phyloP scores from a whole-genome alignment of 1,140 invertebrate species.

The Drosophila azteca region DNA sequence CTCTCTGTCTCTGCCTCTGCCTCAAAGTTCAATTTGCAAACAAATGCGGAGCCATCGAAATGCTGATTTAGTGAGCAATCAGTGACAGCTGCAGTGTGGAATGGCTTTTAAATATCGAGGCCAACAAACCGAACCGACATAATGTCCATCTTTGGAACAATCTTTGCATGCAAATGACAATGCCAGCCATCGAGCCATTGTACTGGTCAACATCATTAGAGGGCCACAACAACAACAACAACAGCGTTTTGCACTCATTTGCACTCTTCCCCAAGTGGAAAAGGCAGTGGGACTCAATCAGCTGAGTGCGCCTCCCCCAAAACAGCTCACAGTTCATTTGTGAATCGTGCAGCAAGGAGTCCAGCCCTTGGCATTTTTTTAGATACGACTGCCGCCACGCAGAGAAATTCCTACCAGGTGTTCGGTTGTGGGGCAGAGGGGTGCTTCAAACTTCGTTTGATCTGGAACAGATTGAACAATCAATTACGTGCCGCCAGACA shows the following conservation, averaged over 20 bases:
- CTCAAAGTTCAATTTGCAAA: constrained; percentile 74
- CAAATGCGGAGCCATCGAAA: constrained; percentile 63
- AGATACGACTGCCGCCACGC: constrained; percentile 55
- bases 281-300: constrained; percentile 55
- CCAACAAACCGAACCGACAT: constrained; percentile 13
- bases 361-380: constrained; percentile 53
- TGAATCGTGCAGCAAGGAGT: not conserved
- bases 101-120: constrained; percentile 26
- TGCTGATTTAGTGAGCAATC: constrained; percentile 74
- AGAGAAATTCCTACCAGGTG: constrained; percentile 52
- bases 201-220: constrained; percentile 44
- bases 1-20: constrained; percentile 48
- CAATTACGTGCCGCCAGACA: constrained; percentile 75
- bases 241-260: constrained; percentile 40
- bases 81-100: constrained; percentile 71
- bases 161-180: constrained; percentile 35
- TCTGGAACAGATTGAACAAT: constrained; percentile 82
- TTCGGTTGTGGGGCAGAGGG: not conserved
- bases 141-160: constrained; percentile 20
- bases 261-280: constrained; percentile 1
- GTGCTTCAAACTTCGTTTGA: constrained; percentile 51
- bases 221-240: too few relatives aligned
- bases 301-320: constrained; percentile 44
- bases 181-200: constrained; percentile 10
- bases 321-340: constrained; percentile 77